Base-by-base conservation (phyloP, 2,888 invertebrate genomes). In the Mythimna pallens region DNA sequence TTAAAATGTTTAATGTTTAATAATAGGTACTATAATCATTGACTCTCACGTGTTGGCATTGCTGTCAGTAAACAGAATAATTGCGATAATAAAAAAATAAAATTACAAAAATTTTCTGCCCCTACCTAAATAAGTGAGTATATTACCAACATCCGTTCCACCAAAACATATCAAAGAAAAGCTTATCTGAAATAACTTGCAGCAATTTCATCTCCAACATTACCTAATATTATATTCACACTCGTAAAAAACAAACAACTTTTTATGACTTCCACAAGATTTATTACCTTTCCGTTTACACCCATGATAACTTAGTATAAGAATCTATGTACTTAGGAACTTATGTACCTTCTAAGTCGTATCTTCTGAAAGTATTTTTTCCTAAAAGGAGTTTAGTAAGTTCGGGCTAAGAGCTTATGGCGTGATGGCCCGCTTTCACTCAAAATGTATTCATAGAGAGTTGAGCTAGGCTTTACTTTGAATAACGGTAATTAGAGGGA, bases 231-330 rank as follows among this genome's bases (percentile, higher is more conserved):
- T 73, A 82, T 78, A 84, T 80, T 84, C 82, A 22, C 63, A 78
- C 73, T 82, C 84, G 70, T 84, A 81, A 84, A 74, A 84, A 84
- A 80, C 82, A 84, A 84, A 84, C 82, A 84, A 84, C 75, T 76
- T 82, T 84, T 84, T 84, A 84, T 73, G 76, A 81, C 74, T 81
- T 80, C 65, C 70, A 58, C 76, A 74, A 78, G 80, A 82, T 84
- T 84, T 82, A 84, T 73, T 73, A 65, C 78, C 71, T 71, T 73
- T 72, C 70, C 74, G 69, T 75, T 82, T 78, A 82, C 74, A 76
- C 73, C 65, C 69, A 80, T 84, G 74, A 65, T 78, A 67, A 77
- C 64, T 76, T 76, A 55, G 76, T 69, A 80, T 69, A 76, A 61
- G 70, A 65, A 71, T 80, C 65, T 76, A 79, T 80, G 50, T 76